Evolutionary conservation across 1,140 invertebrate genomes (phyloP).

Genomic region (Aleiodes sp.): DNA sequence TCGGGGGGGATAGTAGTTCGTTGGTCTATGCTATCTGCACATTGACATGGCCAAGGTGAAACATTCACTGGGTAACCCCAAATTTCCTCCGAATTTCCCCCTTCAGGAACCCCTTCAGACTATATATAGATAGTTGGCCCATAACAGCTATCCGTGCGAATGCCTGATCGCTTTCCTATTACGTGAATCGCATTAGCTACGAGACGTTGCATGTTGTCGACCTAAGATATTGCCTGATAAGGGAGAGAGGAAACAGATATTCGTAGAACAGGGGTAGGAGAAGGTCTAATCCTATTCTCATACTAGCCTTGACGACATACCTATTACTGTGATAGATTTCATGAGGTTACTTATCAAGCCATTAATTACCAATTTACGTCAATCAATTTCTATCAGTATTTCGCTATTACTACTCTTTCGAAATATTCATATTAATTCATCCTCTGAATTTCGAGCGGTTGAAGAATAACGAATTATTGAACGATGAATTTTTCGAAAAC

Average conservation of each 20-base stretch:
- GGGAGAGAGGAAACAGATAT: neutral
- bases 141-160: conserved; percentile 44
- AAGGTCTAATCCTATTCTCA: neutral
- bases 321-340: conserved; percentile 6
- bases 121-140: conserved; percentile 15
- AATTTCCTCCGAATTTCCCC: neutral
- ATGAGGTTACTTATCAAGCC: neutral
- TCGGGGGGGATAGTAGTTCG: neutral
- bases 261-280: too few species aligned
- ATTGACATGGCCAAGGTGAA: conserved; percentile 4
- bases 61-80: neutral
- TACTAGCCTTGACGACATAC: conserved; percentile 2
- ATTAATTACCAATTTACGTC: neutral
- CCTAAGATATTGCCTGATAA: conserved; percentile 36
- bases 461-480: too few species aligned
- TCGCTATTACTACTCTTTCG: too few species aligned
- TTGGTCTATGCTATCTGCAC: neutral
- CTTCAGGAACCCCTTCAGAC: neutral
- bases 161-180: conserved; percentile 53
- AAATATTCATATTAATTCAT: too few species aligned
- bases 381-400: neutral
- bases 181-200: conserved; percentile 59
- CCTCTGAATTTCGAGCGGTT: too few species aligned
- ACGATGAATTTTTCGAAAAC: too few species aligned
- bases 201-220: conserved; percentile 34